Conservation (phyloP, 2,113 vertebrate genomes). For the Callipepla squamata region DNA sequence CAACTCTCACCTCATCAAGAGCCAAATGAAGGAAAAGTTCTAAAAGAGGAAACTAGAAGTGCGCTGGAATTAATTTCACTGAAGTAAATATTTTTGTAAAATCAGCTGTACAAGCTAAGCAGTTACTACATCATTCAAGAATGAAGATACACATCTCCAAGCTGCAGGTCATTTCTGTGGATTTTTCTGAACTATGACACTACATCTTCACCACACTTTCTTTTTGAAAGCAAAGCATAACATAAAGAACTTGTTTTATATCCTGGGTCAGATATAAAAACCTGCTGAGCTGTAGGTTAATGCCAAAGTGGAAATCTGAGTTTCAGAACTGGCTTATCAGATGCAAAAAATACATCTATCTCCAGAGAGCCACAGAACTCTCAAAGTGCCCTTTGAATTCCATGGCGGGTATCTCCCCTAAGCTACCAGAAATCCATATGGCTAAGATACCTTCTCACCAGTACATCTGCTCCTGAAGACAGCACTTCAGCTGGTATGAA, state of each 20-base stretch:
- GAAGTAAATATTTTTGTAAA: constrained; percentile 53
- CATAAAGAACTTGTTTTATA: neutral
- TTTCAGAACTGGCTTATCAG: neutral
- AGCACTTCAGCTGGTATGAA: neutral
- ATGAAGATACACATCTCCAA: constrained; percentile 21
- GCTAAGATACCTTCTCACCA: neutral
- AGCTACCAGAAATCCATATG: neutral
- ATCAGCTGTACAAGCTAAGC: constrained; percentile 5
- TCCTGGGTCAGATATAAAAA: neutral
- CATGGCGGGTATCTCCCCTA: neutral
- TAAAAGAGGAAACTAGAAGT: neutral
- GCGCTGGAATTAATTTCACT: constrained; percentile 53
- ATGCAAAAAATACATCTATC: neutral
- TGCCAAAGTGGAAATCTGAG: neutral
- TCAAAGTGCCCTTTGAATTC: neutral
- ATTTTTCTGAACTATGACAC: neutral
- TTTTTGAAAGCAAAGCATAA: neutral
- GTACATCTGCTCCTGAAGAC: neutral
- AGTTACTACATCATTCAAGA: constrained; percentile 35
- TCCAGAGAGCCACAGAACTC: neutral
- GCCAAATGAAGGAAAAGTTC: neutral
- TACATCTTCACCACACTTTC: neutral
- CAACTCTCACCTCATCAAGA: constrained; percentile 35
- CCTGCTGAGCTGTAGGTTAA: neutral
- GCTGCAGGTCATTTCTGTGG: neutral